Base-by-base conservation (phyloP, 1,140 invertebrate genomes). In the Drosophila repleta region DNA sequence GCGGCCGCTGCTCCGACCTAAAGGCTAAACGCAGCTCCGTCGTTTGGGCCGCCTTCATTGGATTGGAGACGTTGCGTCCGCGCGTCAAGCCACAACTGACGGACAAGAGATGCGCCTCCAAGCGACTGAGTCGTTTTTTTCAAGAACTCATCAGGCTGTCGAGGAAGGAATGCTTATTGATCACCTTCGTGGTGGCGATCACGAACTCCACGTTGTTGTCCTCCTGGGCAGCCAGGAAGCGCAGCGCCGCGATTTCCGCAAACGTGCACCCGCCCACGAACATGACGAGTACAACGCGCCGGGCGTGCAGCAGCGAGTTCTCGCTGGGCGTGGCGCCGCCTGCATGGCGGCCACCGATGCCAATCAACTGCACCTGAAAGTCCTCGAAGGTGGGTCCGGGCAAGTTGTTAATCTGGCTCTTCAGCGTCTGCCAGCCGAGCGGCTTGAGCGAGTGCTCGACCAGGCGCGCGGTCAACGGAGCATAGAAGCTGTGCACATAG, bases 231-330 rank as follows among this genome's bases (percentile, higher is more conserved):
- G 97, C 96, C 4, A 99, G 93, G 91, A 97, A 98, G 72, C 98
- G 93, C 1, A 99, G 92, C 0, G 98, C 97, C 2, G 98, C 97
- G 79, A 99, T 95, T 92, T 99, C 98, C 3, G 98, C 96, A 93
- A 96, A 99, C 0, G 98, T 99, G 90, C 98, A 98, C 2, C 98
- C 98, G 10, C 98, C 98, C 18, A 99, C 95, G 90, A 99, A 99
- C 90, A 98, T 97, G 0, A 99, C 97, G 4, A 99, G 91, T n/a
- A 98, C 95, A 1, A 98, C 95, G 83, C 94, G 94, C 0, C 96
- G 94, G 48, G 94, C 94, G 67, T 97, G 95, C 7, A 94, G 93
- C 49, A 93, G 93, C 0, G 95, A 95, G 66, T 93, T 94, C 76
- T 96, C 94, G 67, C 94, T 95, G 0, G 94, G 93, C 41, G 94